These are phyloP conservation scores for Hanleya hanleyi DNA, from an alignment of 2,888 invertebrate species.

Conservation along the genomic window DNA sequence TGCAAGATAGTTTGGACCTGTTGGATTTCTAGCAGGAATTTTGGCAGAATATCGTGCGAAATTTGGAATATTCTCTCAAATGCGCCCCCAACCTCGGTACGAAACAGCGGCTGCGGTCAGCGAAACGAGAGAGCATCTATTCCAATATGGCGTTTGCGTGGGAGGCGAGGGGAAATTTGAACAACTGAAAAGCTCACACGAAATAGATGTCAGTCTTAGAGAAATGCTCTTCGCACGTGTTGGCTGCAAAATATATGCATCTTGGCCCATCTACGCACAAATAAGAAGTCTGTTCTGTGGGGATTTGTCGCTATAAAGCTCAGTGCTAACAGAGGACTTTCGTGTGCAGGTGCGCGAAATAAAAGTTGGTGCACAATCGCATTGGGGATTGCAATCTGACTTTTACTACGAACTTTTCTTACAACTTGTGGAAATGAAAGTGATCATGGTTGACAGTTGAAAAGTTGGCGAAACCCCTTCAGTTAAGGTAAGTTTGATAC, in stretches of 20 bases:
- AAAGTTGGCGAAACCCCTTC: too few relatives aligned
- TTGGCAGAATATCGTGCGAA: background rate
- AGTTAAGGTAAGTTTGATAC: too few relatives aligned
- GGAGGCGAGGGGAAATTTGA: constrained; percentile 5
- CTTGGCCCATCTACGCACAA: too few relatives aligned
- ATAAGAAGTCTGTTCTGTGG: too few relatives aligned
- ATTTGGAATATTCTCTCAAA: background rate
- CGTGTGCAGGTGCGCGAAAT: too few relatives aligned
- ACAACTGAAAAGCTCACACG: constrained; percentile 9
- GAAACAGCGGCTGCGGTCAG: background rate
- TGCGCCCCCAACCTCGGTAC: background rate
- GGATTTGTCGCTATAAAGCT: too few relatives aligned
- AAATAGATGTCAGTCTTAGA: background rate
- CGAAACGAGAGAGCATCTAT: constrained; percentile 1
- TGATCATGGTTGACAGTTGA: too few relatives aligned
- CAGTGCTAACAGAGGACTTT: too few relatives aligned
- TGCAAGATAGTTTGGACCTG: background rate
- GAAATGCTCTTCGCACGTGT: background rate
- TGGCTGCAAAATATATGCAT: background rate
- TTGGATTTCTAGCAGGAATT: background rate
- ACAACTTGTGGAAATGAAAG: too few relatives aligned
- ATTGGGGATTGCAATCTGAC: too few relatives aligned
- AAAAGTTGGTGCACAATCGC: too few relatives aligned
- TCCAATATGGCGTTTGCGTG: constrained; percentile 7
- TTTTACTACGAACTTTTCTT: too few relatives aligned